phyloP scores from a whole-genome alignment of 1,140 invertebrate genomes.

The Drosophila repletoides region DNA sequence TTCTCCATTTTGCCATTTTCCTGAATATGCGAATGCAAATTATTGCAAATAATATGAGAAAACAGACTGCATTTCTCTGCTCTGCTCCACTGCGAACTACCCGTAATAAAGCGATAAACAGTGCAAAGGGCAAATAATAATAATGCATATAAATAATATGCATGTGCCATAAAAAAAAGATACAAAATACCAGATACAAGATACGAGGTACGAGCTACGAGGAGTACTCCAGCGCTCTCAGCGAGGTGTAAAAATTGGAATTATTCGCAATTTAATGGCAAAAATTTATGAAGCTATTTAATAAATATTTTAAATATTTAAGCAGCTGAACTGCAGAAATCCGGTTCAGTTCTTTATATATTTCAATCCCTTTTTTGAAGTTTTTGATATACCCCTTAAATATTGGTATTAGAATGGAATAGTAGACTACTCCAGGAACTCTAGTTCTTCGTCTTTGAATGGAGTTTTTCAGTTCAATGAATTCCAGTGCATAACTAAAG shows the following conservation, averaged over 20 bases:
- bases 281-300: slow-evolving; percentile 7
- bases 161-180: slow-evolving; percentile 20
- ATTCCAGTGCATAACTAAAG: too few relatives aligned
- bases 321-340: too few relatives aligned
- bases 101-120: slow-evolving; percentile 45
- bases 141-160: slow-evolving; percentile 44
- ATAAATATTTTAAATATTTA: not conserved
- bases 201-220: slow-evolving; percentile 4
- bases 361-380: too few relatives aligned
- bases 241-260: slow-evolving; percentile 10
- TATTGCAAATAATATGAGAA: slow-evolving; percentile 51
- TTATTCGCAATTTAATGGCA: slow-evolving; percentile 1
- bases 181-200: slow-evolving; percentile 22
- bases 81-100: too few relatives aligned
- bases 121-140: slow-evolving; percentile 1
- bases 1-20: slow-evolving; percentile 7
- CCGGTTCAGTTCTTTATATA: too few relatives aligned
- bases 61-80: slow-evolving; percentile 47
- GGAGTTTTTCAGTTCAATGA: too few relatives aligned
- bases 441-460: too few relatives aligned
- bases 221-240: too few relatives aligned
- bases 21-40: slow-evolving; percentile 52
- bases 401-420: too few relatives aligned
- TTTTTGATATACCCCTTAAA: too few relatives aligned
- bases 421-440: too few relatives aligned